These are phyloP conservation scores for Sceliomorpha sp. DNA, from an alignment of 2,888 invertebrate species.

Conservation along the genomic window DNA sequence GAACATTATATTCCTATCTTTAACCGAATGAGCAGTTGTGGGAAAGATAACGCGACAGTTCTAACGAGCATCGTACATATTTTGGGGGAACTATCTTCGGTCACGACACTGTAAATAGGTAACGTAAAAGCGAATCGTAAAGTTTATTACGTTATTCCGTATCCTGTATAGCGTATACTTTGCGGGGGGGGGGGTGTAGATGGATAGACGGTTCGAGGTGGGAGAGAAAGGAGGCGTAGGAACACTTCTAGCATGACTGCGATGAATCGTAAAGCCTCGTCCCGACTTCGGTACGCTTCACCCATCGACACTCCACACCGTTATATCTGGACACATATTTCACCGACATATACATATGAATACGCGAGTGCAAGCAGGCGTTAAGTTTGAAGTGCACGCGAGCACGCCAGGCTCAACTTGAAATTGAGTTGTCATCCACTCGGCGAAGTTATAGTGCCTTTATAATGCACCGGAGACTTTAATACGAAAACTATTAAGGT, in stretches of 20 bases:
- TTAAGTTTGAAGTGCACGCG: conserved; percentile 75
- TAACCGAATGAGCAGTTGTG: conserved; percentile 8
- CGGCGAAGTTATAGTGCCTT: conserved; percentile 73
- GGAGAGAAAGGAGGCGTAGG: conserved; percentile 34
- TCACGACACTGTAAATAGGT: conserved; percentile 22
- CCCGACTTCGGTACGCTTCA: conserved; percentile 27
- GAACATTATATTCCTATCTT: background rate
- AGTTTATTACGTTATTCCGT: conserved; percentile 24
- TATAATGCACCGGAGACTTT: conserved; percentile 69
- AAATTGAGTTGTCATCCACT: conserved; percentile 80
- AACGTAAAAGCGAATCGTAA: conserved; percentile 25
- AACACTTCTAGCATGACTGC: conserved; percentile 56
- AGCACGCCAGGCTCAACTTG: conserved; percentile 76
- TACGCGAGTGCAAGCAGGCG: conserved; percentile 45
- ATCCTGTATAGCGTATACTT: conserved; percentile 8
- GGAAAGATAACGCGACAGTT: conserved; percentile 20
- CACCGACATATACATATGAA: conserved; percentile 37
- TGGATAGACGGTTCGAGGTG: too few relatives aligned
- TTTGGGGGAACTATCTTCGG: conserved; percentile 22
- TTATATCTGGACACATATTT: conserved; percentile 38
- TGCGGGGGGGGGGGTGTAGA: too few relatives aligned
- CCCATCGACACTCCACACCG: conserved; percentile 24
- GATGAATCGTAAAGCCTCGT: conserved; percentile 58
- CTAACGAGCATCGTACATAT: conserved; percentile 16
- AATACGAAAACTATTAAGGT: conserved; percentile 74